phyloP scores from a whole-genome alignment of 2,888 invertebrate genomes.

The Saturnia japonica region DNA sequence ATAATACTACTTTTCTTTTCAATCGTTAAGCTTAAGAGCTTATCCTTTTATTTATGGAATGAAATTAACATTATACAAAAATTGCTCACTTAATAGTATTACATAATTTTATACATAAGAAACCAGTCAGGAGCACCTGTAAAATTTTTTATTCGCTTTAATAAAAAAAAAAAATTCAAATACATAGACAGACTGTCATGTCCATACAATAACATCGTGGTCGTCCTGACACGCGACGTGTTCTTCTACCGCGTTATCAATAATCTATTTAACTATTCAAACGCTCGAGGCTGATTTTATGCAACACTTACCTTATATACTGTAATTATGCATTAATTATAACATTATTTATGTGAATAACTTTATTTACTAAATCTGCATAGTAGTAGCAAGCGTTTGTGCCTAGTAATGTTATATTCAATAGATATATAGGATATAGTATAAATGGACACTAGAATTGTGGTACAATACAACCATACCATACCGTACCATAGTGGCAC shows the following conservation, averaged over 20 bases:
- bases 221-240: slow-evolving; percentile 60
- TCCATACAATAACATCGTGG: slow-evolving; percentile 44
- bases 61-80: too few species aligned
- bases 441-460: too few species aligned
- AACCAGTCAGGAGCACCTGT: too few species aligned
- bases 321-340: slow-evolving; percentile 12
- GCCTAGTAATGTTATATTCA: not conserved
- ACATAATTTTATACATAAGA: too few species aligned
- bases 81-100: too few species aligned
- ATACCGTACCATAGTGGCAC: too few species aligned
- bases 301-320: slow-evolving; percentile 48
- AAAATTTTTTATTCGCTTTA: not conserved
- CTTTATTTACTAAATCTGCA: not conserved
- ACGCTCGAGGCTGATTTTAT: slow-evolving; percentile 57
- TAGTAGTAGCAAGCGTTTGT: not conserved
- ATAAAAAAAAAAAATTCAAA: not conserved
- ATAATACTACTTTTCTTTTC: too few species aligned
- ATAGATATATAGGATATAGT: too few species aligned
- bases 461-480: too few species aligned
- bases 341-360: slow-evolving; percentile 10
- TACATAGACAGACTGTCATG: slow-evolving; percentile 24
- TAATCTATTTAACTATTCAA: slow-evolving; percentile 69
- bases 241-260: slow-evolving; percentile 70
- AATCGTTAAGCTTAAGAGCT: too few species aligned
- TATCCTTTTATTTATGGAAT: too few species aligned